A percentile compares a stretch with the other conserved stretches of the same genome.
Evolutionary conservation across 2,888 invertebrate species (phyloP).

Genomic region (Phytoseiulus persimilis): DNA sequence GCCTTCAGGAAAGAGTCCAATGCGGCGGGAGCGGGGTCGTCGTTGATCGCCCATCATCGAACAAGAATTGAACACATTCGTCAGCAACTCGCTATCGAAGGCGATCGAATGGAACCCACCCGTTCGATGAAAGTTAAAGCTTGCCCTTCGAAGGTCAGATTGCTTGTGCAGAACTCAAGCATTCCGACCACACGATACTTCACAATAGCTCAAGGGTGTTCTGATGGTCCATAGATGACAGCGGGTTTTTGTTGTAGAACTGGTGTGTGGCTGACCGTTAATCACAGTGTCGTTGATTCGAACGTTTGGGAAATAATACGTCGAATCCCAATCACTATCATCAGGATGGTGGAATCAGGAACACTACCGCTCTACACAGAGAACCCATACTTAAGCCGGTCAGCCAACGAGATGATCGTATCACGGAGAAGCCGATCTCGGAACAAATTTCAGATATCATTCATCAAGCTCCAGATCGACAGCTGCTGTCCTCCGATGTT

Average conservation of each 20-base stretch:
- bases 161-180: background rate
- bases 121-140: background rate
- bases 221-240: background rate
- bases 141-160: background rate
- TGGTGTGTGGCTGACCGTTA: background rate
- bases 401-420: too few species aligned
- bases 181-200: background rate
- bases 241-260: background rate
- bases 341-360: too few species aligned
- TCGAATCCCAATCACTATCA: too few species aligned
- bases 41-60: background rate
- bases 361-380: too few species aligned
- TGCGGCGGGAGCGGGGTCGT: background rate
- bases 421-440: too few species aligned
- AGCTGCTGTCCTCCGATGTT: too few species aligned
- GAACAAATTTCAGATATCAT: too few species aligned
- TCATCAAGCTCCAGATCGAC: too few species aligned
- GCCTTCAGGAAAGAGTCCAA: too few species aligned
- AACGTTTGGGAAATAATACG: too few species aligned
- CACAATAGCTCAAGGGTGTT: background rate
- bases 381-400: too few species aligned
- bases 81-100: background rate
- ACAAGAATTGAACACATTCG: background rate
- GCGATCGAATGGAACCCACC: background rate
- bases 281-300: background rate